Base-by-base conservation (phyloP, 1,140 invertebrate genomes). In the Psilanteris sp. region DNA sequence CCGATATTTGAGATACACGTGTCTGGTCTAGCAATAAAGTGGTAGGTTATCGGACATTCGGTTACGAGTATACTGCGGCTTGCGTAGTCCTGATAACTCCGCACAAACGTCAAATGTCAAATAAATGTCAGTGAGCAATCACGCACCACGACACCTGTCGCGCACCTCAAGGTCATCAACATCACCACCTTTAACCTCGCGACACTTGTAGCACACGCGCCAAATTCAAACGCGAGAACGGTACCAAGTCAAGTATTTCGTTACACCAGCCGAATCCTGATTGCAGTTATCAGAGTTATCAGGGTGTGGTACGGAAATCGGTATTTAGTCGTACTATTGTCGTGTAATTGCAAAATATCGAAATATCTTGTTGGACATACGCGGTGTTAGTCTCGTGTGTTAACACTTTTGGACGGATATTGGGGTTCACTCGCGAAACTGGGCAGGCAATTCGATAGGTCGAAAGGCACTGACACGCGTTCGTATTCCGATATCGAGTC, bases 121-220 rank as follows among this genome's bases (percentile, higher is more conserved):
- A 75, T 61, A 79, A 83, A 80, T 83, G 81, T 83, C 79, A 81
- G 76, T 68, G 57, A 78, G 71, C 44, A 41, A 61, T 52, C 43
- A 54, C 75, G 67, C 80, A 81, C 73, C 77, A 74, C 78, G 13
- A 26, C 64, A 82, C 72, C 79, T 81, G 64, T 48, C 57, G 57
- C 55, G 27, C 73, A 78, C 77, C 52, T 54, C 59, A 75, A 64
- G 72, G 64, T 68, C 72, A 46, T 43, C 39, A 55, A 64, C 55
- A 50, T 62, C 57, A 75, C 72, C 55, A 74, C 75, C 55, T 75
- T 77, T 48, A 57, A 57, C 48, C 46, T 66, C 15, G 29, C 37
- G 31, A 22, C 54, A 67, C 59, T 70, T 20, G 16, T 34, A 10
- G 24, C 71, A 66, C 59, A 70, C 57, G 37, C 64, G 32, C 6